Evolutionary conservation across 2,888 invertebrate genomes (phyloP).

Genomic region (Geotrupes spiniger): DNA sequence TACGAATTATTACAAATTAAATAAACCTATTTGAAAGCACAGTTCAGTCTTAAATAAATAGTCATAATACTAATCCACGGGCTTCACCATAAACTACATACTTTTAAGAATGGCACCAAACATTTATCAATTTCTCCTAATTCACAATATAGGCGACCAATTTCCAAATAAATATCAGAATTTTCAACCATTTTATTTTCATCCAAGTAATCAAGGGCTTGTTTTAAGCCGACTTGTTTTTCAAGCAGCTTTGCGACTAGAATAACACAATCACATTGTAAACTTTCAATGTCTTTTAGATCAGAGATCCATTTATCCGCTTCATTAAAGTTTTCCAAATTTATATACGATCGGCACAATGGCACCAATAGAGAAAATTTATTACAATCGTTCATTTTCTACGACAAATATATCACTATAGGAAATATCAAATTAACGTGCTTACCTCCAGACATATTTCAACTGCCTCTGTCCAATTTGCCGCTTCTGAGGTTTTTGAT

Average conservation of each 20-base stretch:
- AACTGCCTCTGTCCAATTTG: slow-evolving; percentile 50
- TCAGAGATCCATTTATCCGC: slow-evolving; percentile 44
- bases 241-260: slow-evolving; percentile 55
- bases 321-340: slow-evolving; percentile 44
- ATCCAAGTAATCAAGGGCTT: slow-evolving; percentile 56
- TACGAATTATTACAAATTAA: slow-evolving; percentile 17
- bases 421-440: background rate
- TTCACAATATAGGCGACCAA: slow-evolving; percentile 62
- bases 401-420: slow-evolving; percentile 8
- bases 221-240: slow-evolving; percentile 53
- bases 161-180: slow-evolving; percentile 56
- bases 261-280: slow-evolving; percentile 40
- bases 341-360: slow-evolving; percentile 45
- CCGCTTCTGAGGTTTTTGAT: slow-evolving; percentile 48
- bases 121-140: slow-evolving; percentile 59
- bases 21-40: too few species aligned
- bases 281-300: slow-evolving; percentile 37
- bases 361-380: slow-evolving; percentile 19
- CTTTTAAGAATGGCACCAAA: slow-evolving; percentile 63
- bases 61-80: too few species aligned
- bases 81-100: too few species aligned
- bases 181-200: slow-evolving; percentile 46
- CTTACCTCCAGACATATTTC: slow-evolving; percentile 46
- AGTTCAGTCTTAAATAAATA: too few species aligned
- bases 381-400: background rate